Evolutionary conservation across 2,888 invertebrate species (phyloP).

Genomic region (Cataglyphis rosenhaueri): DNA sequence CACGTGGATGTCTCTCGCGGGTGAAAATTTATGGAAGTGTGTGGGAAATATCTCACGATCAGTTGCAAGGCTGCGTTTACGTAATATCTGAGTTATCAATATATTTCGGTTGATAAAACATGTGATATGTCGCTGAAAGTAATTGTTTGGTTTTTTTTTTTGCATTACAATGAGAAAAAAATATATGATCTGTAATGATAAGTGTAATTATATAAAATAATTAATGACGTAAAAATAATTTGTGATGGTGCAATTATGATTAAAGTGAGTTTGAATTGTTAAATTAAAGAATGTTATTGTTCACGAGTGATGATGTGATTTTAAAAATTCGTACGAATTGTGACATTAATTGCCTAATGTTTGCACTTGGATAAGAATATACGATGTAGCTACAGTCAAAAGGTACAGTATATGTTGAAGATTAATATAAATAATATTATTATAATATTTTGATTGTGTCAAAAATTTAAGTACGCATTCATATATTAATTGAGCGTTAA

Average conservation of each 20-base stretch:
- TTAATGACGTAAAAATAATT: background rate
- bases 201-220: conserved; percentile 1
- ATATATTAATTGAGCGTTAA: too few relatives aligned
- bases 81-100: background rate
- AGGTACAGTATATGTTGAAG: conserved; percentile 2
- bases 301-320: background rate
- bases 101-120: background rate
- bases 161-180: background rate
- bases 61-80: background rate
- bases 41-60: background rate
- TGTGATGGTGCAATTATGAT: background rate
- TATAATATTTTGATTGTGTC: background rate
- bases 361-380: background rate
- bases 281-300: background rate
- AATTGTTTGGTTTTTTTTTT: background rate
- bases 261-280: background rate
- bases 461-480: background rate
- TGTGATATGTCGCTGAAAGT: background rate
- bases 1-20: conserved; percentile 47
- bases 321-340: background rate
- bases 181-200: background rate
- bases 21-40: conserved; percentile 9
- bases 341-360: background rate
- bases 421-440: background rate
- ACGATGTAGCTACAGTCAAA: background rate